phyloP scores from a whole-genome alignment of 2,113 vertebrate genomes.

The Calyptomena viridis region DNA sequence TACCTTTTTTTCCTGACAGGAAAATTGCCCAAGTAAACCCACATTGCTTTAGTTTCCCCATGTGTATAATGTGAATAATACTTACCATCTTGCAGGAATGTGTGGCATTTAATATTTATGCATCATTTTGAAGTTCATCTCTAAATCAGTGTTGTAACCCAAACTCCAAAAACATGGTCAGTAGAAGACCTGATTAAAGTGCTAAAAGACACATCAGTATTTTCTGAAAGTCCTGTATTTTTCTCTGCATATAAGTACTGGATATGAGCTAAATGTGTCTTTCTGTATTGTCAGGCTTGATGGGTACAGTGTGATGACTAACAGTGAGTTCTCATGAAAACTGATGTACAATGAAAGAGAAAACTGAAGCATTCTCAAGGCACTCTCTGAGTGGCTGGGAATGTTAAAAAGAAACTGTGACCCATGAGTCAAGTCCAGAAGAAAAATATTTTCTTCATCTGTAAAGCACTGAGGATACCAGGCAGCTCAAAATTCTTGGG shows the following conservation, averaged over 20 bases:
- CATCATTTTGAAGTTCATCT: not conserved
- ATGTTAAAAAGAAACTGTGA: not conserved
- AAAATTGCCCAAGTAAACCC: not conserved
- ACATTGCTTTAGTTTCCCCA: not conserved
- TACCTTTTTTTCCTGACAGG: not conserved
- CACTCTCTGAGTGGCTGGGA: not conserved
- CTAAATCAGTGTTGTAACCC: not conserved
- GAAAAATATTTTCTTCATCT: not conserved
- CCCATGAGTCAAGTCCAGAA: not conserved
- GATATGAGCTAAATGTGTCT: not conserved
- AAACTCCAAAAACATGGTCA: not conserved
- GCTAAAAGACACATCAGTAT: not conserved
- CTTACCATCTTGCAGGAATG: not conserved
- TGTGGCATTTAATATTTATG: slow-evolving; percentile 11
- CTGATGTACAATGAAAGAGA: not conserved
- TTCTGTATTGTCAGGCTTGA: not conserved
- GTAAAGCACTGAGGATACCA: not conserved
- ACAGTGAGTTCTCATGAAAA: not conserved
- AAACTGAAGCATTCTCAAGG: not conserved
- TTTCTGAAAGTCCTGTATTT: not conserved
- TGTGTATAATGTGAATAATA: not conserved
- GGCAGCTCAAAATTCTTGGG: not conserved
- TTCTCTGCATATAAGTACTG: not conserved
- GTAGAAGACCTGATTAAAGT: not conserved
- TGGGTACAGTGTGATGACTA: not conserved